Percentiles rank a stretch among this genome's conserved stretches.
These are phyloP conservation scores for Balaeniceps rex DNA, from an alignment of 2,113 vertebrate genomes.

Conservation along the genomic window DNA sequence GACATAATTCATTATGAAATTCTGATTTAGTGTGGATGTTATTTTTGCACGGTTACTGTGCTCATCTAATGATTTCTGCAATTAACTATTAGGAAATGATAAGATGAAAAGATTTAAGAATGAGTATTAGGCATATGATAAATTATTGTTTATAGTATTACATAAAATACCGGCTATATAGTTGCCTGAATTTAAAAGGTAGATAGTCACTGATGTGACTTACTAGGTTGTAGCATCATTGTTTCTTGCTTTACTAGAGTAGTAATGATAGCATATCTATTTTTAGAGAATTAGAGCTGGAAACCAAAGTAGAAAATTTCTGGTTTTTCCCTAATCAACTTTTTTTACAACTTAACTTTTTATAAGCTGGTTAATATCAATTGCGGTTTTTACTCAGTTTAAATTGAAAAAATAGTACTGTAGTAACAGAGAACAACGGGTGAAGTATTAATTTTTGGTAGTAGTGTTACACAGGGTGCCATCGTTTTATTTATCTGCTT, in stretches of 20 bases:
- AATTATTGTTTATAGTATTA: slow-evolving; percentile 26
- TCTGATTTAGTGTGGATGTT: slow-evolving; percentile 56
- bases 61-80: slow-evolving; percentile 48
- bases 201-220: slow-evolving; percentile 2
- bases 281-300: neutral
- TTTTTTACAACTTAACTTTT: neutral
- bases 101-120: slow-evolving; percentile 41
- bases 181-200: slow-evolving; percentile 13
- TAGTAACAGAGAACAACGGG: neutral
- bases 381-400: neutral
- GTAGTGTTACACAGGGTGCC: neutral
- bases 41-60: slow-evolving; percentile 43
- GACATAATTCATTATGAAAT: slow-evolving; percentile 22
- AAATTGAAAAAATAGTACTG: neutral
- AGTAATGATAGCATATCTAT: neutral
- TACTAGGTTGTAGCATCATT: neutral
- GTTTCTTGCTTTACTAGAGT: neutral
- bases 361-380: neutral
- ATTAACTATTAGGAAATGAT: slow-evolving; percentile 47
- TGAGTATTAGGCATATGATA: slow-evolving; percentile 19
- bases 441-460: neutral
- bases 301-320: neutral
- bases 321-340: neutral
- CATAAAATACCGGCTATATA: neutral
- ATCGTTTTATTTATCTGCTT: neutral